Evolutionary conservation across 2,888 invertebrate species (phyloP).

Genomic region (Tridacna gigas): DNA sequence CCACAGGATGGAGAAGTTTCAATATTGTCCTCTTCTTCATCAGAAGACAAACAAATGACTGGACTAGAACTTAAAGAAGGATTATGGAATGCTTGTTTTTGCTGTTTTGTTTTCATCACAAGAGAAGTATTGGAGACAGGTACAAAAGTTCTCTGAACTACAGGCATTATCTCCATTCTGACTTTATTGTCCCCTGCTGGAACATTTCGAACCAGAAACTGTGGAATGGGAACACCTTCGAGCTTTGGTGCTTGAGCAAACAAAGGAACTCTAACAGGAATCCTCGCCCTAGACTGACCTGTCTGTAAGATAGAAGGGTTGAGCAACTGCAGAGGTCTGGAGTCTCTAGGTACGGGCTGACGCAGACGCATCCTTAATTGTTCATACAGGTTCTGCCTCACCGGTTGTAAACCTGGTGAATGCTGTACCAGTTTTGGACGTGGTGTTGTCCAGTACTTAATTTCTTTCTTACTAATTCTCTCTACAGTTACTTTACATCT

Average conservation of each 20-base stretch:
- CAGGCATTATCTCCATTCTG: slow-evolving; percentile 41
- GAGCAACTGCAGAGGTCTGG: slow-evolving; percentile 4
- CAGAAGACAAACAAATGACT: slow-evolving; percentile 62
- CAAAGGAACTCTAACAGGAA: background rate
- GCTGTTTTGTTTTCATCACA: background rate
- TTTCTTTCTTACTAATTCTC: slow-evolving; percentile 59
- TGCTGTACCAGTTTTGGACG: slow-evolving; percentile 18
- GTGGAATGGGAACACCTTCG: slow-evolving; percentile 49
- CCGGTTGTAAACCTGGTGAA: background rate
- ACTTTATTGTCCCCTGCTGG: slow-evolving; percentile 32
- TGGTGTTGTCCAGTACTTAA: slow-evolving; percentile 65
- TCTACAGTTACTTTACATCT: slow-evolving; percentile 62
- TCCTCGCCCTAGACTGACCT: background rate
- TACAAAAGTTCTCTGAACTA: slow-evolving; percentile 4
- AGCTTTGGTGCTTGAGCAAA: background rate
- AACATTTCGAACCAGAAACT: slow-evolving; percentile 57
- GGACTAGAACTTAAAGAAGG: slow-evolving; percentile 45
- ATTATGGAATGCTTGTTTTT: slow-evolving; percentile 49
- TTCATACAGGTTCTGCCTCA: slow-evolving; percentile 11
- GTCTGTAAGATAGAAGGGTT: background rate
- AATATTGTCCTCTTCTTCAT: slow-evolving; percentile 47
- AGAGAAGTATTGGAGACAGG: background rate
- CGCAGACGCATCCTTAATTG: slow-evolving; percentile 5
- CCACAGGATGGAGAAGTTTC: background rate
- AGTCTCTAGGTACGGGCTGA: background rate